Evolutionary conservation across 2,113 vertebrate species (phyloP), one percentile per base, ranked within the genome.

Genomic region (Pituophis catenifer): DNA sequence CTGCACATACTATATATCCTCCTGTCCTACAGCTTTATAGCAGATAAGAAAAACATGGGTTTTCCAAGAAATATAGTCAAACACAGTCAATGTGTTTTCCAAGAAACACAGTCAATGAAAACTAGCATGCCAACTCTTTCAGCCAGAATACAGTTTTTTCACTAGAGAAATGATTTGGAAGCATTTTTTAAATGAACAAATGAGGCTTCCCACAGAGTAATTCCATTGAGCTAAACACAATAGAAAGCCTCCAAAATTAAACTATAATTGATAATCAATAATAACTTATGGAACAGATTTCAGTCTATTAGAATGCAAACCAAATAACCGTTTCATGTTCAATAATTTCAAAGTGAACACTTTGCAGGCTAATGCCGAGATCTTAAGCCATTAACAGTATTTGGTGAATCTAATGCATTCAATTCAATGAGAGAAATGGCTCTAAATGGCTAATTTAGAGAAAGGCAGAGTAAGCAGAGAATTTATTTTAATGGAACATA

Each of bases 81-180:
- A 59, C 21, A 2, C 7, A 59, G 58, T 59, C 7, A 23, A 59
- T 24, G 58, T 59, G 11, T 65, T n/a, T 65, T n/a, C 26, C 62
- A 70, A 70, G 93, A 89, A 62, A 90, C 94, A 97, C 19, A 87
- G 5, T 65, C 24, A 96, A 96, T 65, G 24, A 96, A 97, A 97
- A 88, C 33, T 94, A 87, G 93, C 55, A 59, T 33, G 8, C 0
- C 1, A 95, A 93, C 38, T 91, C 58, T 95, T 90, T 90, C 52
- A 95, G 95, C 26, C 94, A 95, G 26, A 90, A 11, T 0, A 0
- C 8, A 86, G 12, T 38, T 38, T 70, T 81, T 81, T 19, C n/a
- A 38, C 70, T 38, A 89, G 12, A 53, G 23, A 93, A 97, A 97
- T 94, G 94, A 87, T 90, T 94, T 94, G 29, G 62, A 85, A 10